A percentile compares a stretch with the other conserved stretches of the same genome.
Evolutionary conservation across 2,113 vertebrate species (phyloP).

Genomic region (Cololabis saira): DNA sequence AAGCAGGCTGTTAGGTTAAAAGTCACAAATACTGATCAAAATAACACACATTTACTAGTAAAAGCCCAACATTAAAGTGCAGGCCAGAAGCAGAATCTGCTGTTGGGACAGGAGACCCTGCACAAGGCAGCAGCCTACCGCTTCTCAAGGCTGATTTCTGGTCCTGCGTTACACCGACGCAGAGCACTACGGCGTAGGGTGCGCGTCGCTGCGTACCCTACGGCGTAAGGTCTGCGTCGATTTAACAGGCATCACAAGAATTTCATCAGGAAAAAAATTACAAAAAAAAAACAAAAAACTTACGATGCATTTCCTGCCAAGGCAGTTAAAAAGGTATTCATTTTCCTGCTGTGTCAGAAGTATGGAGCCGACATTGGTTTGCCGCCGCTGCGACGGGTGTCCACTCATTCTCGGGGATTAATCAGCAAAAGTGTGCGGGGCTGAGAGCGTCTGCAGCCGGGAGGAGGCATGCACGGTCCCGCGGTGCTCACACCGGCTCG

Average conservation of each 20-base stretch:
- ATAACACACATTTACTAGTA: neutral
- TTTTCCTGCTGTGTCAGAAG: constrained; percentile 91
- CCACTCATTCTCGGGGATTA: constrained; percentile 84
- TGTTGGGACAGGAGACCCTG: constrained; percentile 31
- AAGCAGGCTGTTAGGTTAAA: constrained; percentile 7
- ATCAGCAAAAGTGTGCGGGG: no score
- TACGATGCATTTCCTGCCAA: constrained; percentile 95
- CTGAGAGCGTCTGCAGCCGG: no score
- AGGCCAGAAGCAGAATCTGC: constrained; percentile 39
- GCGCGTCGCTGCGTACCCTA: no score
- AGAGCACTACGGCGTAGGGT: no score
- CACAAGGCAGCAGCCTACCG: constrained; percentile 44
- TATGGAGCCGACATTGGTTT: constrained; percentile 83
- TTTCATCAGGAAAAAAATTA: constrained; percentile 25
- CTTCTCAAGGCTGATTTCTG: no score
- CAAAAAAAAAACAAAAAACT: constrained; percentile 69
- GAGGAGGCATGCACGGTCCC: constrained; percentile 72
- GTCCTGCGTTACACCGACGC: no score
- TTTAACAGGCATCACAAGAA: constrained; percentile 39
- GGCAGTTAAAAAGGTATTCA: constrained; percentile 87
- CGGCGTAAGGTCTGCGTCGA: no score
- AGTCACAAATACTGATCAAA: constrained; percentile 4
- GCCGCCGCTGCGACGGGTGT: constrained; percentile 84
- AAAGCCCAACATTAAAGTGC: neutral
- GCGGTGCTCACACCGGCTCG: constrained; percentile 60